These are phyloP conservation scores for Genyomyrus donnyi DNA, from an alignment of 2,113 vertebrate genomes.

Conservation along the genomic window DNA sequence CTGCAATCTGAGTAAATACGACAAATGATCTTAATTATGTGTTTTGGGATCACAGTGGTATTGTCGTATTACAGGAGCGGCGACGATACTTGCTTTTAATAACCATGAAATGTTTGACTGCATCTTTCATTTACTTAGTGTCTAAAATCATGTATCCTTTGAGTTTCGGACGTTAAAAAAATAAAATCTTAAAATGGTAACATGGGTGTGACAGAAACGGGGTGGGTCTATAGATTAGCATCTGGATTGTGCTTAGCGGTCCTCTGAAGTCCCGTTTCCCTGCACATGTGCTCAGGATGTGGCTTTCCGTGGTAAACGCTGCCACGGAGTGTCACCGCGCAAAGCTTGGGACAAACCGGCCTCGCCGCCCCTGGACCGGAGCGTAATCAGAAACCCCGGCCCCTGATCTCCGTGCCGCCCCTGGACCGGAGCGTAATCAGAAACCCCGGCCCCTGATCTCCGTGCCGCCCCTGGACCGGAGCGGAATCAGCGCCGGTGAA, in stretches of 20 bases:
- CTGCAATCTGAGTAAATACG: neutral
- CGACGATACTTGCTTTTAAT: neutral
- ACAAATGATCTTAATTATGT: neutral
- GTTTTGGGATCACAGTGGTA: neutral
- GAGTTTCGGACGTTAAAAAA: no score
- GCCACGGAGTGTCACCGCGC: constrained; percentile 35
- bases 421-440: no score
- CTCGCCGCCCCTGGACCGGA: neutral
- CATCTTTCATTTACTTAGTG: neutral
- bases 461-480: no score
- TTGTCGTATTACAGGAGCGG: neutral
- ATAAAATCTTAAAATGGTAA: neutral
- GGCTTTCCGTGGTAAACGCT: constrained; percentile 43
- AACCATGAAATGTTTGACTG: neutral
- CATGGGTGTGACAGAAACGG: neutral
- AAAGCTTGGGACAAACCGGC: constrained; percentile 33
- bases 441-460: no score
- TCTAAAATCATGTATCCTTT: neutral
- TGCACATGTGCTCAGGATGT: constrained; percentile 56
- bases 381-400: no score
- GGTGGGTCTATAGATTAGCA: constrained; percentile 26
- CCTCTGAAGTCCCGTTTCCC: constrained; percentile 2
- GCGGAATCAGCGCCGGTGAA: no score
- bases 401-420: no score
- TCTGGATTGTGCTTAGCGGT: constrained; percentile 40